A percentile compares a stretch with the other conserved stretches of the same genome.
phyloP scores from a whole-genome alignment of 2,888 invertebrate species.

The Adelphocoris suturalis region DNA sequence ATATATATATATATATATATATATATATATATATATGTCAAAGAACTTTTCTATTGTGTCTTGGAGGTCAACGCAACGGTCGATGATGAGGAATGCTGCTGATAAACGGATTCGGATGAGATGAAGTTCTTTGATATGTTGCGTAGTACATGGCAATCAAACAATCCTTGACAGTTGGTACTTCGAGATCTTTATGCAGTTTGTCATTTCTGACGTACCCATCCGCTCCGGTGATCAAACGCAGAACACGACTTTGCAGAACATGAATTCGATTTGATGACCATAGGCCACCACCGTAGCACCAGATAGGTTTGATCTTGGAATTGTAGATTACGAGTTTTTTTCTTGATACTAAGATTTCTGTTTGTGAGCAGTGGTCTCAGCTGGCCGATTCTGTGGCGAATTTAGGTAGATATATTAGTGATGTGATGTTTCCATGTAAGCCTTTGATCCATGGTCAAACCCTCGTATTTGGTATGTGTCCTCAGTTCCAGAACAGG shows the following conservation, averaged over 20 bases:
- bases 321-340: not conserved
- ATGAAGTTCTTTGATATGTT: not conserved
- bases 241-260: not conserved
- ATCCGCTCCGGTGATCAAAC: not conserved
- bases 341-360: not conserved
- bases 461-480: not conserved
- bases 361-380: not conserved
- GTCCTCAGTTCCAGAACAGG: not conserved
- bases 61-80: constrained; percentile 20
- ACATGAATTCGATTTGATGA: not conserved
- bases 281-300: not conserved
- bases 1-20: too few species aligned
- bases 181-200: constrained; percentile 29
- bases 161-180: constrained; percentile 8
- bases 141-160: not conserved
- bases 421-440: constrained; percentile 29
- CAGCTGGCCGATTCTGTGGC: not conserved
- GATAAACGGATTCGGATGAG: not conserved
- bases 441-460: constrained; percentile 53
- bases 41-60: too few species aligned
- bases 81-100: not conserved
- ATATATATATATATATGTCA: too few species aligned
- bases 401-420: not conserved
- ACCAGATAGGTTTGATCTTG: not conserved
- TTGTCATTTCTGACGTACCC: not conserved